Evolutionary conservation across 1,140 invertebrate genomes (phyloP).

Genomic region (Neotoxoptera formosana): DNA sequence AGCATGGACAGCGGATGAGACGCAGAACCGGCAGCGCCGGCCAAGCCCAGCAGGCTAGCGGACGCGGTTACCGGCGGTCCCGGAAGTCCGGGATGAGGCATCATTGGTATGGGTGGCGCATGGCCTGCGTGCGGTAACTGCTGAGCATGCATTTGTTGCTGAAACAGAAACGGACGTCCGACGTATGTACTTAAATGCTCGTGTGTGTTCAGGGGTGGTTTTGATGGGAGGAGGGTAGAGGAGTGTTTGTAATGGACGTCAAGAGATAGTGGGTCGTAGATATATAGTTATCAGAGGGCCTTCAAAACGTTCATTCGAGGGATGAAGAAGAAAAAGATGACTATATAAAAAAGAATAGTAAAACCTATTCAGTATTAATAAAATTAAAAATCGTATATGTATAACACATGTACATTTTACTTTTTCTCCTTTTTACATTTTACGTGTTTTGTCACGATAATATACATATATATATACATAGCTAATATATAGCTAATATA

Average conservation of each 20-base stretch:
- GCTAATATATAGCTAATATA: neutral
- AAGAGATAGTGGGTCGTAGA: neutral
- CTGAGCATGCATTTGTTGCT: constrained; percentile 84
- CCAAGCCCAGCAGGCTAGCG: constrained; percentile 68
- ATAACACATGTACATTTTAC: neutral
- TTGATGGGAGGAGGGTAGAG: neutral
- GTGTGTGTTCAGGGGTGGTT: neutral
- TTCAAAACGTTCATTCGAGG: neutral
- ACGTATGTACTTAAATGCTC: neutral
- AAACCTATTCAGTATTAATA: neutral
- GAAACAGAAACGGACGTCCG: constrained; percentile 58
- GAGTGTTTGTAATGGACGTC: neutral
- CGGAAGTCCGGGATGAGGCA: constrained; percentile 74
- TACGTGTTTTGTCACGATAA: neutral
- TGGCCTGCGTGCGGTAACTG: constrained; percentile 82
- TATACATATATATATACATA: neutral
- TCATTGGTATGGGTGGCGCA: constrained; percentile 72
- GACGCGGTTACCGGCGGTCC: constrained; percentile 68
- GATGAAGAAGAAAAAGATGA: neutral
- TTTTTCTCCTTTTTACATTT: too few relatives aligned
- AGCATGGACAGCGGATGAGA: constrained; percentile 76
- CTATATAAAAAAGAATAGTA: neutral
- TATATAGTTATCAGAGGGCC: neutral
- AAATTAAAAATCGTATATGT: neutral
- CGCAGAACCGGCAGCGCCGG: constrained; percentile 67